These are phyloP conservation scores for Oxystoma pomonae DNA, from an alignment of 2,888 invertebrate species.

Conservation along the genomic window DNA sequence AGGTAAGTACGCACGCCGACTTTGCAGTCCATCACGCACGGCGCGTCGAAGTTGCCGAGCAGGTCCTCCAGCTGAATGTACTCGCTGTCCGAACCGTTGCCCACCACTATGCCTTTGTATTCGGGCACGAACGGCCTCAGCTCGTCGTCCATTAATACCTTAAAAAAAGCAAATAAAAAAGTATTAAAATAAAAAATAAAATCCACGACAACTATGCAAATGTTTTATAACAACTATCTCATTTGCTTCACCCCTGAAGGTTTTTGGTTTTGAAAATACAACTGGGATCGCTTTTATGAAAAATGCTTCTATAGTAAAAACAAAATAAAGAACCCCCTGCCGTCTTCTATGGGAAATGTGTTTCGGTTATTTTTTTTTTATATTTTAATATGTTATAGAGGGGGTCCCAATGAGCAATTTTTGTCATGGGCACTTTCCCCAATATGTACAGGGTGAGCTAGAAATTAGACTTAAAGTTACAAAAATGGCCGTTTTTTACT, in stretches of 20 bases:
- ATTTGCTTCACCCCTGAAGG: too few species aligned
- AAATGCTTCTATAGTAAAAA: too few species aligned
- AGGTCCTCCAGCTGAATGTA: conserved; percentile 92
- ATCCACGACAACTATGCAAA: too few species aligned
- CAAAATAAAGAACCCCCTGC: background rate
- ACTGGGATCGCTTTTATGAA: too few species aligned
- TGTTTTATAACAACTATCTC: too few species aligned
- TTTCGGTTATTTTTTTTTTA: background rate
- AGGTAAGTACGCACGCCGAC: conserved; percentile 92
- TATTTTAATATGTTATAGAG: background rate
- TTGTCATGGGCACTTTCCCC: too few species aligned
- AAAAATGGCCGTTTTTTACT: too few species aligned
- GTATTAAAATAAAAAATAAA: too few species aligned
- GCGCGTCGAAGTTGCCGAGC: conserved; percentile 83
- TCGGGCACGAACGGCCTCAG: conserved; percentile 88
- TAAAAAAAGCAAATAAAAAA: conserved; percentile 15
- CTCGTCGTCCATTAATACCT: conserved; percentile 80
- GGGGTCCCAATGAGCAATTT: background rate
- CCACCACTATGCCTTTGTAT: conserved; percentile 82
- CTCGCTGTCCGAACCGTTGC: conserved; percentile 75
- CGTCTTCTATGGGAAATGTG: background rate
- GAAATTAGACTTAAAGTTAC: too few species aligned
- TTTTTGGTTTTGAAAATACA: too few species aligned
- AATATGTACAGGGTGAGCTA: too few species aligned
- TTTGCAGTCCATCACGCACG: conserved; percentile 97